phyloP scores from a whole-genome alignment of 2,113 vertebrate genomes.

The Hucho hucho region DNA sequence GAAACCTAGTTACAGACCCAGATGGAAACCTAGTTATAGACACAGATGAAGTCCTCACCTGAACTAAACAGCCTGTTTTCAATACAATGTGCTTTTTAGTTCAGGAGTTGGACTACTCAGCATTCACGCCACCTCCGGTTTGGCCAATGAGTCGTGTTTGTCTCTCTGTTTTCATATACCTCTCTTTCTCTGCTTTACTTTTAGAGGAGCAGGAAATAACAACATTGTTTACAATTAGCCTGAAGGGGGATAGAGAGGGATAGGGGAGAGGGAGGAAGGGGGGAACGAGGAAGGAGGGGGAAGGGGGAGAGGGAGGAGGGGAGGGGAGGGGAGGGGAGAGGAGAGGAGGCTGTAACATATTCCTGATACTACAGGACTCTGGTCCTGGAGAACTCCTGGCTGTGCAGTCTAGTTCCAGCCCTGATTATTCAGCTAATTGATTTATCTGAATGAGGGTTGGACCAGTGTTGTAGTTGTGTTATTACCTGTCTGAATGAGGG shows the following conservation, averaged over 20 bases:
- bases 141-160: neutral
- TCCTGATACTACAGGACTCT: neutral
- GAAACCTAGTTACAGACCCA: neutral
- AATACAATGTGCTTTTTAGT: too few relatives aligned
- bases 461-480: too few relatives aligned
- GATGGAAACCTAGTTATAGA: neutral
- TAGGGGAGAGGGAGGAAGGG: slow-evolving; percentile 23
- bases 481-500: too few relatives aligned
- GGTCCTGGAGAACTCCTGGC: too few relatives aligned
- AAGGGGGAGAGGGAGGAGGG: neutral
- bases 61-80: too few relatives aligned
- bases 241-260: slow-evolving; percentile 33
- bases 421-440: neutral
- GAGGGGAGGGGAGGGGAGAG: neutral
- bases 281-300: slow-evolving; percentile 4
- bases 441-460: too few relatives aligned
- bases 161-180: neutral
- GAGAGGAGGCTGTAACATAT: neutral
- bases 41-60: neutral
- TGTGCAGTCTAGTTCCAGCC: neutral
- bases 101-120: too few relatives aligned
- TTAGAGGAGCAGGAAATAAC: slow-evolving; percentile 56
- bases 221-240: slow-evolving; percentile 61
- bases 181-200: neutral
- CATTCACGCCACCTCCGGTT: neutral